Conservation (phyloP, 2,797 vertebrate genomes). For the Enteromius thamalakanensis region DNA sequence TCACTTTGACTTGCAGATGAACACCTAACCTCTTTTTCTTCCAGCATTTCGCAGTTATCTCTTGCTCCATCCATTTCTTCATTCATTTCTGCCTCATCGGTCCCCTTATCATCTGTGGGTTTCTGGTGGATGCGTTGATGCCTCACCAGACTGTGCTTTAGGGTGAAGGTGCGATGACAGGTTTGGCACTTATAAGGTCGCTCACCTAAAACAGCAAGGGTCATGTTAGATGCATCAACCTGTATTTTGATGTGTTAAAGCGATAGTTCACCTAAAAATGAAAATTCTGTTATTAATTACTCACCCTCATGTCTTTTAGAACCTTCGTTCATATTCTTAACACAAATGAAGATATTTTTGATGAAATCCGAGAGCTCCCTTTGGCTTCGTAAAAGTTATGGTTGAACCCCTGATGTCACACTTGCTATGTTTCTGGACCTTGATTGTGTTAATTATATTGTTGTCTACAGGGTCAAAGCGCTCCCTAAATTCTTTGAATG, state of each 20-base stretch:
- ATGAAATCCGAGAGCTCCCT: not conserved
- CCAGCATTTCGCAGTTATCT: slow-evolving; percentile 73
- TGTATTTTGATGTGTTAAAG: not conserved
- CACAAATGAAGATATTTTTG: not conserved
- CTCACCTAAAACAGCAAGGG: slow-evolving; percentile 80
- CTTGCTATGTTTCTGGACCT: too few relatives aligned
- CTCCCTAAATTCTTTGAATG: not conserved
- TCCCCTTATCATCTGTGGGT: slow-evolving; percentile 70
- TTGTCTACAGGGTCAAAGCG: not conserved
- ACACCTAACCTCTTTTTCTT: slow-evolving; percentile 67
- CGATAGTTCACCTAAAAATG: not conserved
- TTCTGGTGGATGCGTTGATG: slow-evolving; percentile 97
- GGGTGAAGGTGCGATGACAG: slow-evolving; percentile 94
- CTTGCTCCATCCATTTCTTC: slow-evolving; percentile 51
- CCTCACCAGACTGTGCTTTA: slow-evolving; percentile 97
- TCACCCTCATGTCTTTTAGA: not conserved
- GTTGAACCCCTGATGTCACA: too few relatives aligned
- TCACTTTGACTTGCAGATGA: slow-evolving; percentile 55
- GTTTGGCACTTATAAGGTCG: slow-evolving; percentile 95
- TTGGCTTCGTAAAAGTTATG: too few relatives aligned
- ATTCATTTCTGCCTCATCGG: slow-evolving; percentile 75
- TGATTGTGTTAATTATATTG: not conserved
- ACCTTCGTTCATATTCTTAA: not conserved
- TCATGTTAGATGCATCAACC: not conserved
- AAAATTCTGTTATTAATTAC: not conserved